These are phyloP conservation scores for Musca domestica DNA, from an alignment of 1,140 invertebrate species.

Conservation along the genomic window DNA sequence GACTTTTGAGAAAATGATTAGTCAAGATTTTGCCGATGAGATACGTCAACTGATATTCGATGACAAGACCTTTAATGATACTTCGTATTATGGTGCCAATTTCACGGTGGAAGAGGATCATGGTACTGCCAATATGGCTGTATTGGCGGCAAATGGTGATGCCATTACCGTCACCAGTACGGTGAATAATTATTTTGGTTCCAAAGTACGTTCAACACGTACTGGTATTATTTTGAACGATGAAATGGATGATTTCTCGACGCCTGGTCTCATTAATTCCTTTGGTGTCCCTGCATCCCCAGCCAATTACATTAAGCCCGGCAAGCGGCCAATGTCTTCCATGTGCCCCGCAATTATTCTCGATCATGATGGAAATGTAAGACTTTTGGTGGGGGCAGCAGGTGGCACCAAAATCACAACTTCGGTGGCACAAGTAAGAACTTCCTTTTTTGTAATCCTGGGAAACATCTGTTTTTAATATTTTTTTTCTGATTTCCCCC, in stretches of 20 bases:
- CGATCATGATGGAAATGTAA: conserved; percentile 71
- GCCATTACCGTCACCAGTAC: conserved; percentile 91
- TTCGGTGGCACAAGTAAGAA: conserved; percentile 58
- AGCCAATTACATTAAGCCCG: conserved; percentile 78
- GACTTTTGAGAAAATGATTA: conserved; percentile 34
- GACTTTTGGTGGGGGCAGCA: conserved; percentile 82
- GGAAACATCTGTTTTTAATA: not conserved
- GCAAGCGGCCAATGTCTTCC: conserved; percentile 90
- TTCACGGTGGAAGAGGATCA: conserved; percentile 65
- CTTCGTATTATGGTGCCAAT: conserved; percentile 69
- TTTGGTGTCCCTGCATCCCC: conserved; percentile 77
- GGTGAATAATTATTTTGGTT: conserved; percentile 87
- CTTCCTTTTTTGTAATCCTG: not conserved
- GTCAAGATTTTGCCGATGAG: conserved; percentile 58
- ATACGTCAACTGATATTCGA: conserved; percentile 66
- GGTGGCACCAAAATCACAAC: conserved; percentile 92
- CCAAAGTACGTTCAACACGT: conserved; percentile 67
- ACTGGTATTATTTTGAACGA: conserved; percentile 94
- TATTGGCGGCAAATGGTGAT: conserved; percentile 85
- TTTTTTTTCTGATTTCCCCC: not conserved
- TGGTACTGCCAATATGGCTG: conserved; percentile 89
- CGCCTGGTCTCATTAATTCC: conserved; percentile 73
- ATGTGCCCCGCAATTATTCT: conserved; percentile 89
- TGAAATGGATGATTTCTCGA: conserved; percentile 95
- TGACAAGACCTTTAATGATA: conserved; percentile 66